Evolutionary conservation across 2,888 invertebrate genomes (phyloP), one percentile per base, ranked within the genome.

Genomic region (Nasonovia ribisnigri): DNA sequence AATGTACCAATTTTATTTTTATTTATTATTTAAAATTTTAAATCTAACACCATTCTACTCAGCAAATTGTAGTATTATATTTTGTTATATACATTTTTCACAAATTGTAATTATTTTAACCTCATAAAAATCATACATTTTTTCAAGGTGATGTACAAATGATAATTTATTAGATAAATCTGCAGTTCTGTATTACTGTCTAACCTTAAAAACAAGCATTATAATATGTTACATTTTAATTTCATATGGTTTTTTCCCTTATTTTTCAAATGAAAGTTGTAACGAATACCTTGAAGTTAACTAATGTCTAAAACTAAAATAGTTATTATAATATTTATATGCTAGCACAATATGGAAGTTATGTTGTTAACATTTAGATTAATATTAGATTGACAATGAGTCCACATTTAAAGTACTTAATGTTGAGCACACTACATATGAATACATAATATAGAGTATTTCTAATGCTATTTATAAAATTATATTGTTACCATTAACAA

Each of bases 1-100:
- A 36, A 36, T 90, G 48, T 90, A 93, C 36, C 86, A 84, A 60
- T 86, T 90, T 90, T 86, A 86, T 93, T 60, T 89, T 90, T 90
- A 93, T 93, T 93, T 77, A 77, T 84, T 88, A 84, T 92, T 86
- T 93, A 84, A 90, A 36, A 90, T 67, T 84, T 36, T 4, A 77
- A 57, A 93, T 13, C n/a, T 89, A 89, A 93, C 46, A 57, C 36
- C 26, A 36, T 93, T 36, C 60, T 77, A 29, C 42, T 51, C 57
- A 77, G 67, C 54, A 93, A 60, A 54, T 42, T 92, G 48, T 88
- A 60, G 46, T 92, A 77, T 88, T 93, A 60, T 93, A 57, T 67
- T 57, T 89, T 89, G 57, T 89, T 51, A 29, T 4, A 57, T n/a
- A 87, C 86, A 67, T n/a, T 90, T 90, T 86, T 86, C 48, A 87